Conservation (phyloP, 2,888 invertebrate species). For the Andrena dorsata region DNA sequence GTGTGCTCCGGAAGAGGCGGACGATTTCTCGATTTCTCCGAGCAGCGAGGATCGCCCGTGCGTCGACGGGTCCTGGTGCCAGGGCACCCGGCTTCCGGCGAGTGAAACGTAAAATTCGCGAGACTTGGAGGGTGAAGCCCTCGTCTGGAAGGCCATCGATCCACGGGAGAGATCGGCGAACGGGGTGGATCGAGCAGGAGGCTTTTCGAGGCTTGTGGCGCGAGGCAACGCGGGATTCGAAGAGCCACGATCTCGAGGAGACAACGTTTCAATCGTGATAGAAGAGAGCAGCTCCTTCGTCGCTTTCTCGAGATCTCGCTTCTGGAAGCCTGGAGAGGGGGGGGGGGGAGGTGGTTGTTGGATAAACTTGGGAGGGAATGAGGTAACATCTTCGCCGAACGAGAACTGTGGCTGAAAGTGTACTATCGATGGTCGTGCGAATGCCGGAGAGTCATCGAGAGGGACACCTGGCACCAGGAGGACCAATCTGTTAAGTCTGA, state of each 20-base stretch:
- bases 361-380: background rate
- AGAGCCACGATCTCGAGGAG: background rate
- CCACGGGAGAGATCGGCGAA: background rate
- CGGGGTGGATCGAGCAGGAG: background rate
- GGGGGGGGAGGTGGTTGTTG: background rate
- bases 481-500: background rate
- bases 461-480: slow-evolving; percentile 30
- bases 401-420: background rate
- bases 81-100: background rate
- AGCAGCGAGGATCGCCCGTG: slow-evolving; percentile 84
- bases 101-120: background rate
- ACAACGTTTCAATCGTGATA: background rate
- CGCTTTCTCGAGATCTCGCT: background rate
- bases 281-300: too few relatives aligned
- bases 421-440: background rate
- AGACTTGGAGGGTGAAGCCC: background rate
- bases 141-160: background rate
- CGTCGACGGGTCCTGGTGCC: slow-evolving; percentile 82
- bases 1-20: slow-evolving; percentile 68
- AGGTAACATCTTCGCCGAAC: background rate
- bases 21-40: slow-evolving; percentile 85
- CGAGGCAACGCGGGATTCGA: background rate
- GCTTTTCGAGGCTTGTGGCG: background rate
- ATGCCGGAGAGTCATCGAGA: background rate
- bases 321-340: background rate